Base-by-base conservation (phyloP, 2,888 invertebrate genomes). In the Leuctra nigra region DNA sequence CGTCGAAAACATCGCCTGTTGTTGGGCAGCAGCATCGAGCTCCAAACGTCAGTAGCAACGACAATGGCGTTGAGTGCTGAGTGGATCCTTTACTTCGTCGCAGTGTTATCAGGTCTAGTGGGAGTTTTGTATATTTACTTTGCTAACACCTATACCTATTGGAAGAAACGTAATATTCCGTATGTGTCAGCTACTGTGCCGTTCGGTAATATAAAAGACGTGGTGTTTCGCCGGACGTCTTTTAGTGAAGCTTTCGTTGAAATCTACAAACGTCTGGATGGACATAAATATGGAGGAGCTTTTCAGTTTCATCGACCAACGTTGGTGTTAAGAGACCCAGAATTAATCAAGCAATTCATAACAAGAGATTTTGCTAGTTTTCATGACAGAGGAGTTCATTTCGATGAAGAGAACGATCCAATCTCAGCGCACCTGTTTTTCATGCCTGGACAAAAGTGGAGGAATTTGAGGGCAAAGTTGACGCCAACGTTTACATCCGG, bases 201-300 rank as follows among this genome's bases (percentile, higher is more conserved):
- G 0, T 83, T 81, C 63, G 86, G 86, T 0, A 79, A 81, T 59
- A 71, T 84, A 62, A 71, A 72, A 35, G 70, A 74, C 20, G 78
- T 83, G 6, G 72, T 80, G 2, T 74, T 74, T 53, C 72, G 78
- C 29, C 73, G 77, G 63, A 71, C 74, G 38, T 79, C 81, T 59
- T 78, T 85, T 67, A 82, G 82, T 24, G 75, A 82, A 62, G 79
- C 78, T 16, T 76, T 83, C 55, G 75, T 75, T 58, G 78, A 83
- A 63, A 73, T 78, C 44, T 84, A 84, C 64, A 69, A 72, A 20
- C 68, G 69, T 67, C 69, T 70, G 55, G 62, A 64, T 23, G 61
- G 65, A 4, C 67, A 68, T 33, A 63, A 64, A 11, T 70, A 64
- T 52, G 69, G 70, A 22, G 72, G 72, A 0, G 68, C 65, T 0